Percentiles rank a stretch among this genome's conserved stretches.
These are phyloP conservation scores for Periophthalmodon schlosseri DNA, from an alignment of 2,113 vertebrate genomes.

Conservation along the genomic window DNA sequence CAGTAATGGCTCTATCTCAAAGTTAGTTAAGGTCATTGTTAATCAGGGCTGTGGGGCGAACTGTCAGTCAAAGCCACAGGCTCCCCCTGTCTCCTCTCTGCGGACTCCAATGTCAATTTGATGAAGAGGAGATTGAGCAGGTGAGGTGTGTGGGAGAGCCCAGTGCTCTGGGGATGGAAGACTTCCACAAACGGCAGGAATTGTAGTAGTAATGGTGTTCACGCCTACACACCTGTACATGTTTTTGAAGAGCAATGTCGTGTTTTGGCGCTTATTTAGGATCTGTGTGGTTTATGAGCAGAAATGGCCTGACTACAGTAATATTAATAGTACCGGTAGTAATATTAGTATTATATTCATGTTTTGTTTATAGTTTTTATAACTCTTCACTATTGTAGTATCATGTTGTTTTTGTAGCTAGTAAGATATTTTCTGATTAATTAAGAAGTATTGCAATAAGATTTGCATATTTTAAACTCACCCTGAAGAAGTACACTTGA, in stretches of 20 bases:
- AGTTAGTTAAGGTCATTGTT: constrained; percentile 14
- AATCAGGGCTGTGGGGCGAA: constrained; percentile 4
- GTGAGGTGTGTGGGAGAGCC: background rate
- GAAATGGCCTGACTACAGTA: background rate
- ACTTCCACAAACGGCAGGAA: background rate
- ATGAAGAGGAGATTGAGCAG: constrained; percentile 7
- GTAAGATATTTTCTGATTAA: no score
- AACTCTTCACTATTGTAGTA: no score
- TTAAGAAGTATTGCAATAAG: no score
- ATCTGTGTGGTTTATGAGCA: background rate
- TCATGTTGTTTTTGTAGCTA: no score
- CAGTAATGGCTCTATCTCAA: background rate
- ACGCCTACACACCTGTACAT: background rate
- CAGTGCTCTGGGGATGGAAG: background rate
- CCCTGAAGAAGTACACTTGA: no score
- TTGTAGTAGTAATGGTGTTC: background rate
- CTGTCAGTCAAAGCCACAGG: constrained; percentile 9
- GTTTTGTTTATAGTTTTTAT: no score
- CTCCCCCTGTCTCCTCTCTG: constrained; percentile 1
- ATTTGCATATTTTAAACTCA: no score
- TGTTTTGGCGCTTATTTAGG: background rate
- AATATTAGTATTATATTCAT: no score
- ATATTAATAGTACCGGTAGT: no score
- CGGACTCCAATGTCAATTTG: background rate
- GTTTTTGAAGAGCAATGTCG: background rate